Evolutionary conservation across 1,140 invertebrate genomes (phyloP).

Genomic region (Saccostrea echinata): DNA sequence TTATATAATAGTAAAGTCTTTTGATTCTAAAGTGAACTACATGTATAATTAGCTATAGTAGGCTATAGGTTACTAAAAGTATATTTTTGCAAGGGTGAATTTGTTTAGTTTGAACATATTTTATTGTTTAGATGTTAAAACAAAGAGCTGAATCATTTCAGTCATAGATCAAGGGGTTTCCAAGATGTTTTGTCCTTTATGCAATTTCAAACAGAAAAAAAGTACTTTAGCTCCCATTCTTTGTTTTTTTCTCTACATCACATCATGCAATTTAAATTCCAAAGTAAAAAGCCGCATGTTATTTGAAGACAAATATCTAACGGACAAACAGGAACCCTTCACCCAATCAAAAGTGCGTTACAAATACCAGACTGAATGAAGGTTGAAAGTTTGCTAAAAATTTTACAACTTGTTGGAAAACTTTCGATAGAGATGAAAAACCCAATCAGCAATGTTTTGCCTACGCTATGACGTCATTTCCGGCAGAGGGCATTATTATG

Average conservation of each 20-base stretch:
- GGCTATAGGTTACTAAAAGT: too few species aligned
- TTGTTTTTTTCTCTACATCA: neutral
- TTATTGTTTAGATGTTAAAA: too few species aligned
- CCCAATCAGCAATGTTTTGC: conserved; percentile 15
- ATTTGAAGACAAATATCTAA: conserved; percentile 18
- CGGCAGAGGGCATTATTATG: neutral
- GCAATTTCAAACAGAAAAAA: neutral
- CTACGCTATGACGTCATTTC: conserved; percentile 9
- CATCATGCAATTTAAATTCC: conserved; percentile 3
- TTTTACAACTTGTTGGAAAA: conserved; percentile 17
- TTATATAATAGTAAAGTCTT: too few species aligned
- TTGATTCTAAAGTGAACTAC: too few species aligned
- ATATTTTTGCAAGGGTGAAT: too few species aligned
- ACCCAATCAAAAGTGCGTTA: conserved; percentile 6
- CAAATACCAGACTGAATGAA: neutral
- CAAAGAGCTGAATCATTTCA: too few species aligned
- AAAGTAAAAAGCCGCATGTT: conserved; percentile 17
- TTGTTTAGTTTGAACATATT: too few species aligned
- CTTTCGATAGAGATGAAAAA: conserved; percentile 29
- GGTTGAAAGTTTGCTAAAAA: conserved; percentile 20
- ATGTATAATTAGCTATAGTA: too few species aligned
- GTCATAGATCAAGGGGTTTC: neutral
- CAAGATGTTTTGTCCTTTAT: neutral
- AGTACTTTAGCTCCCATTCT: neutral
- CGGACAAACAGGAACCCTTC: conserved; percentile 15